These are phyloP conservation scores for Habrosyne pyritoides DNA, from an alignment of 2,888 invertebrate genomes.

Conservation along the genomic window DNA sequence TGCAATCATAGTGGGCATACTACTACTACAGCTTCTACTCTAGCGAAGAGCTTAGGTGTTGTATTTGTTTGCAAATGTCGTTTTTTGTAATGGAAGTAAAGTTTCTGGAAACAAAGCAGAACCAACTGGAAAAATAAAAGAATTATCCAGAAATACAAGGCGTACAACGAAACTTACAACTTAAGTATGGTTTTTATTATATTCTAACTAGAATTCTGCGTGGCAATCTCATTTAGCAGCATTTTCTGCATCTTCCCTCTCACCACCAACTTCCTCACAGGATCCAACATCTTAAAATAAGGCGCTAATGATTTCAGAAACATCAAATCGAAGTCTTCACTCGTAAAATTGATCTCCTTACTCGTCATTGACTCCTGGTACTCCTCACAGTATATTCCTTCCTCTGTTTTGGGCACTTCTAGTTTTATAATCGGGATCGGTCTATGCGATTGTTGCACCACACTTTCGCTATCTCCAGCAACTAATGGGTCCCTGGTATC, in stretches of 20 bases:
- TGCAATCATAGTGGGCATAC: no score
- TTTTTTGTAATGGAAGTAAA: no score
- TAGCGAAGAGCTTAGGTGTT: no score
- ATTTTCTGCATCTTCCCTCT: constrained; percentile 62
- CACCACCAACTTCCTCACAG: constrained; percentile 53
- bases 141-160: no score
- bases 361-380: constrained; percentile 33
- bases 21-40: no score
- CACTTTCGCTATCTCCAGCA: background rate
- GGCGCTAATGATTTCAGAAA: constrained; percentile 59
- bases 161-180: no score
- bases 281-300: constrained; percentile 51
- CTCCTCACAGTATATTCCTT: constrained; percentile 18
- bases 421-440: background rate
- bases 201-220: constrained; percentile 26
- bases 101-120: no score
- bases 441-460: background rate
- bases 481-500: background rate
- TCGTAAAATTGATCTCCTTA: constrained; percentile 22
- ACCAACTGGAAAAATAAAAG: no score
- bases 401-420: constrained; percentile 3
- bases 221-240: constrained; percentile 49
- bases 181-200: no score
- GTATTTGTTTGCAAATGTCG: no score
- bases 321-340: constrained; percentile 55